Evolutionary conservation across 2,797 vertebrate genomes (phyloP).

Genomic region (Miichthys miiuy): DNA sequence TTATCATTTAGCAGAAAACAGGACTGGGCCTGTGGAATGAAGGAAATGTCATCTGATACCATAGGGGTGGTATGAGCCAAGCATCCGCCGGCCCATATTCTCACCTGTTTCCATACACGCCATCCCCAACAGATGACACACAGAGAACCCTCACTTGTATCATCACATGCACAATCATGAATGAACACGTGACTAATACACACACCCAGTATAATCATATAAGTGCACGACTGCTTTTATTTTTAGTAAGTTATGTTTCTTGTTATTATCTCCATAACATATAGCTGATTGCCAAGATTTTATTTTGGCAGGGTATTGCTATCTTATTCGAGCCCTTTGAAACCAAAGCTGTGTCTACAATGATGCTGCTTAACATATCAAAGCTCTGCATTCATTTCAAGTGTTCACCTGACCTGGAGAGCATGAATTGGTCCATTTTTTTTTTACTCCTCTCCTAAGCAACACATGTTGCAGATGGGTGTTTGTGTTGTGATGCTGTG

Average conservation of each 20-base stretch:
- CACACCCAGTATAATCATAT: neutral
- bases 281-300: slow-evolving; percentile 11
- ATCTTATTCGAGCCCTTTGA: slow-evolving; percentile 53
- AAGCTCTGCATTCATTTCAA: slow-evolving; percentile 82
- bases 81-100: slow-evolving; percentile 75
- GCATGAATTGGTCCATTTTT: slow-evolving; percentile 54
- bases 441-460: slow-evolving; percentile 68
- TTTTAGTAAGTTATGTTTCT: neutral
- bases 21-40: slow-evolving; percentile 77
- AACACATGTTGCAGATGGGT: slow-evolving; percentile 69
- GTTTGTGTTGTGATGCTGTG: slow-evolving; percentile 57
- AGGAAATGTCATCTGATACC: slow-evolving; percentile 78
- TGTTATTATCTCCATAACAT: slow-evolving; percentile 10
- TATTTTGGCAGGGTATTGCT: slow-evolving; percentile 24
- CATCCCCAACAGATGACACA: slow-evolving; percentile 53
- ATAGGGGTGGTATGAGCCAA: slow-evolving; percentile 72
- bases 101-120: slow-evolving; percentile 62
- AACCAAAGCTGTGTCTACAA: slow-evolving; percentile 49
- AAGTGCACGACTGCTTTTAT: slow-evolving; percentile 8
- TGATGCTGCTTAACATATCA: slow-evolving; percentile 84
- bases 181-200: neutral
- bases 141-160: slow-evolving; percentile 49
- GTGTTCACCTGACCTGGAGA: slow-evolving; percentile 77
- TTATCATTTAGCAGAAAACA: slow-evolving; percentile 72
- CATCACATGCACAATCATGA: slow-evolving; percentile 27